A percentile compares a stretch with the other conserved stretches of the same genome.
phyloP scores from a whole-genome alignment of 1,140 invertebrate species.

The Penaeus japonicus region DNA sequence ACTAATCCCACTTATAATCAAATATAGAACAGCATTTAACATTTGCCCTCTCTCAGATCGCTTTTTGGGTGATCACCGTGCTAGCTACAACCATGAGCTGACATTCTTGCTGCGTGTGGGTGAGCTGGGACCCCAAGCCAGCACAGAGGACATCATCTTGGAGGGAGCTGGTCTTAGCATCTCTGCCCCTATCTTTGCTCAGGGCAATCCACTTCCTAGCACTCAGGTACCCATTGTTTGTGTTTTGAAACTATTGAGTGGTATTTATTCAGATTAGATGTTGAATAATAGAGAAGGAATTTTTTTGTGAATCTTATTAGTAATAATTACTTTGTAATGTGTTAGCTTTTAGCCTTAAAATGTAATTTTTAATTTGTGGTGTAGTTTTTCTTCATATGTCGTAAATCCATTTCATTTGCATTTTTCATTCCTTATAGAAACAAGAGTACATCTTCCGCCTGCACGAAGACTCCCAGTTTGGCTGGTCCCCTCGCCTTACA shows the following conservation, averaged over 20 bases:
- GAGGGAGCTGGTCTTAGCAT: conserved; percentile 84
- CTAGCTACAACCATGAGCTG: conserved; percentile 94
- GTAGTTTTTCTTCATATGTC: neutral
- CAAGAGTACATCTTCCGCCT: conserved; percentile 83
- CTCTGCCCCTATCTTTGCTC: conserved; percentile 89
- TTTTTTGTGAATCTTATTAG: too few relatives aligned
- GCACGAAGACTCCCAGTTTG: conserved; percentile 89
- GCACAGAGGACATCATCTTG: conserved; percentile 84
- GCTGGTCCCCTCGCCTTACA: conserved; percentile 88
- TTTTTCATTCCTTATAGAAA: conserved; percentile 65
- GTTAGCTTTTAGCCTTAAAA: too few relatives aligned
- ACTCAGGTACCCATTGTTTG: conserved; percentile 67
- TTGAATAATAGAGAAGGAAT: too few relatives aligned
- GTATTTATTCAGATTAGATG: too few relatives aligned
- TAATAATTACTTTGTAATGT: too few relatives aligned
- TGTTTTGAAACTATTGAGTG: too few relatives aligned
- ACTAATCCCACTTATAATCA: neutral
- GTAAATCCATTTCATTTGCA: conserved; percentile 9
- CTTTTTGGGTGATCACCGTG: conserved; percentile 91
- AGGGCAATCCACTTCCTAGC: conserved; percentile 83
- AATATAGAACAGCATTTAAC: neutral
- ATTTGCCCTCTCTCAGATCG: conserved; percentile 69
- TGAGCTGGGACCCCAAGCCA: conserved; percentile 75
- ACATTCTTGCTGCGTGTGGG: conserved; percentile 87
- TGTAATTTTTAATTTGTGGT: neutral